A percentile compares a stretch with the other conserved stretches of the same genome.
These are phyloP conservation scores for Leptinotarsa tumamoca DNA, from an alignment of 2,888 invertebrate species.

Conservation along the genomic window DNA sequence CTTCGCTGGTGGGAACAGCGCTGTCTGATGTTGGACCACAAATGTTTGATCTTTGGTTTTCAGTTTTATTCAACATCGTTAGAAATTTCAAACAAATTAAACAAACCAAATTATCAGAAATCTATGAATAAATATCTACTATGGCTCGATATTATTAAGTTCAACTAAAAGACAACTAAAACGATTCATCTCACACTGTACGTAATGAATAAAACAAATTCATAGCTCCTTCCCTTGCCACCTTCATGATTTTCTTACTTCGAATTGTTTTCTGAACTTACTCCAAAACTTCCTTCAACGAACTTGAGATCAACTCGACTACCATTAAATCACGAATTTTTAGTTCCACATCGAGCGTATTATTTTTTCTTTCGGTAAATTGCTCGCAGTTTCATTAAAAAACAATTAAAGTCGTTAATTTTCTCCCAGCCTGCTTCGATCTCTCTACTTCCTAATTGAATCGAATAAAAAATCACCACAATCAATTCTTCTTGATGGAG, in stretches of 20 bases:
- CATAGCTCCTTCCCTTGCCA: not conserved
- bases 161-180: no score
- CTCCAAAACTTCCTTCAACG: slow-evolving; percentile 5
- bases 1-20: no score
- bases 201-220: not conserved
- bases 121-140: no score
- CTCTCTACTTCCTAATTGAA: slow-evolving; percentile 38
- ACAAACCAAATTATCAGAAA: no score
- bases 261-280: slow-evolving; percentile 6
- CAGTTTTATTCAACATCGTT: no score
- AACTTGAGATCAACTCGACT: slow-evolving; percentile 16
- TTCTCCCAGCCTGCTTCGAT: slow-evolving; percentile 24
- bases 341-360: slow-evolving; percentile 15
- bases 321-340: slow-evolving; percentile 21
- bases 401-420: slow-evolving; percentile 44
- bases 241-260: not conserved
- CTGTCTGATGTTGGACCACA: no score
- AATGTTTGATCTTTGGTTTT: no score
- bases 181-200: not conserved
- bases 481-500: slow-evolving; percentile 36
- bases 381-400: slow-evolving; percentile 37
- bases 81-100: no score
- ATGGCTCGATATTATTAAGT: no score
- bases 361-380: slow-evolving; percentile 24
- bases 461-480: slow-evolving; percentile 41